Conservation (phyloP, 2,797 vertebrate genomes). For the Silurus aristotelis region DNA sequence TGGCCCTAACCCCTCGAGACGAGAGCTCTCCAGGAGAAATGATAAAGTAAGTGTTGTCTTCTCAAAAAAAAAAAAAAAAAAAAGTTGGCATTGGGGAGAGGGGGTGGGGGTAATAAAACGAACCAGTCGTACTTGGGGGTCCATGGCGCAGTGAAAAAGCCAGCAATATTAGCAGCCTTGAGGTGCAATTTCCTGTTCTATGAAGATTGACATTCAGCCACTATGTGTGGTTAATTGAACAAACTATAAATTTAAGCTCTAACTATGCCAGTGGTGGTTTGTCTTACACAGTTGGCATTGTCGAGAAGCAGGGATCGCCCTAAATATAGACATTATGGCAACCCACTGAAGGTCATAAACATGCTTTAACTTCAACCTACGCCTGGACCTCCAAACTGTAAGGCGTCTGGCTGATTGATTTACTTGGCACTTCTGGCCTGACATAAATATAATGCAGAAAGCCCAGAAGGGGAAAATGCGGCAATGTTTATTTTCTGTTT, state of each 20-base stretch:
- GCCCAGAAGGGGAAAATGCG: slow-evolving; percentile 62
- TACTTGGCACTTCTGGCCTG: slow-evolving; percentile 80
- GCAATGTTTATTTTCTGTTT: slow-evolving; percentile 71
- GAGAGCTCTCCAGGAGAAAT: slow-evolving; percentile 82
- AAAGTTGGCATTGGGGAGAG: not conserved
- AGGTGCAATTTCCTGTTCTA: slow-evolving; percentile 87
- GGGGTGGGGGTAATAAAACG: slow-evolving; percentile 28
- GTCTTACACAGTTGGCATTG: slow-evolving; percentile 86
- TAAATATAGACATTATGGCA: slow-evolving; percentile 85
- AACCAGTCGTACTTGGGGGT: slow-evolving; percentile 70
- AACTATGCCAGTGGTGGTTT: slow-evolving; percentile 74
- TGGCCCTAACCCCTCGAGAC: slow-evolving; percentile 73
- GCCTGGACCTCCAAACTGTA: slow-evolving; percentile 77
- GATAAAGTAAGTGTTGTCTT: slow-evolving; percentile 85
- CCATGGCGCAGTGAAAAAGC: slow-evolving; percentile 77
- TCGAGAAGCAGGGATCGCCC: slow-evolving; percentile 75
- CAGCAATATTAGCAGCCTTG: slow-evolving; percentile 82
- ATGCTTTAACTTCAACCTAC: slow-evolving; percentile 74
- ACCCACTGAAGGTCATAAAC: slow-evolving; percentile 76
- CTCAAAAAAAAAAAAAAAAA: slow-evolving; percentile 53
- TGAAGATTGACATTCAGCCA: slow-evolving; percentile 83
- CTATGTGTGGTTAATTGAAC: slow-evolving; percentile 89
- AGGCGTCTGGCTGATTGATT: slow-evolving; percentile 81
- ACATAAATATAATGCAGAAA: slow-evolving; percentile 72
- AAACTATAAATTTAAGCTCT: slow-evolving; percentile 85